phyloP scores from a whole-genome alignment of 2,113 vertebrate genomes.

The Trochalopteron elliotii region DNA sequence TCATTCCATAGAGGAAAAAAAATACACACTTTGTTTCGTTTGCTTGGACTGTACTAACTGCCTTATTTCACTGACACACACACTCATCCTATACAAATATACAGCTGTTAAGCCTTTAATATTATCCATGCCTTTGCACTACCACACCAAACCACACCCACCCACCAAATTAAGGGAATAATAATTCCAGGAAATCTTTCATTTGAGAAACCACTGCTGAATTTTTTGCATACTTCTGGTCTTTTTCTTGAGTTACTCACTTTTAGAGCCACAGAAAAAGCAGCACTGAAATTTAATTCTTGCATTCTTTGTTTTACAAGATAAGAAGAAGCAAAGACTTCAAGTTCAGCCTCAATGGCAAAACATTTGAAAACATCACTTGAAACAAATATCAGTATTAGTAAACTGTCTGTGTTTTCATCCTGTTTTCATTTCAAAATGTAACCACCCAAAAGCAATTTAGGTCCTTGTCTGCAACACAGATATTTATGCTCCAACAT shows the following conservation, averaged over 20 bases:
- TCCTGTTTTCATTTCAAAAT: background rate
- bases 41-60: background rate
- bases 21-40: background rate
- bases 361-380: background rate
- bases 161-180: background rate
- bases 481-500: background rate
- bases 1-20: background rate
- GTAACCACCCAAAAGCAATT: background rate
- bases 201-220: slow-evolving; percentile 5
- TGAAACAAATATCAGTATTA: background rate
- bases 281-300: background rate
- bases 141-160: slow-evolving; percentile 17
- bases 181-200: slow-evolving; percentile 44
- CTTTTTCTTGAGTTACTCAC: background rate
- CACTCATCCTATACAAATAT: background rate
- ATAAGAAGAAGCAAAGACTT: background rate
- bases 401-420: background rate
- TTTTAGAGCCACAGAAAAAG: background rate
- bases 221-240: slow-evolving; percentile 26
- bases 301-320: background rate
- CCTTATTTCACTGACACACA: background rate
- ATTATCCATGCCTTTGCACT: background rate
- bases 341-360: background rate
- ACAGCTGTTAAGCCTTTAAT: background rate
- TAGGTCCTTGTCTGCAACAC: background rate